These are phyloP conservation scores for Nipponacmea schrenckii DNA, from an alignment of 2,888 invertebrate genomes.

Conservation along the genomic window DNA sequence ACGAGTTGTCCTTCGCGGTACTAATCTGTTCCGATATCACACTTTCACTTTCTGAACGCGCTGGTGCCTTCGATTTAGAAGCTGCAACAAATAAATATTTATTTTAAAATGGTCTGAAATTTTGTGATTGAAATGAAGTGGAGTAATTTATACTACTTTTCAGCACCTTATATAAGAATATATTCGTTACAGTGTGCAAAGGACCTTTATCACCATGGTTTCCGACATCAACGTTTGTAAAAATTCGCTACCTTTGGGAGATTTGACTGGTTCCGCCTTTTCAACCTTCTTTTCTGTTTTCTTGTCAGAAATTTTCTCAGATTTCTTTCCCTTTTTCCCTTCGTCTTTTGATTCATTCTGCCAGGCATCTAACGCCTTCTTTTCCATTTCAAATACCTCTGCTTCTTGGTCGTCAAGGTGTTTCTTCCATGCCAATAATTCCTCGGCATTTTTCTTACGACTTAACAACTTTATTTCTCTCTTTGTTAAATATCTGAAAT, in stretches of 20 bases:
- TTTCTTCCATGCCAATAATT: constrained; percentile 65
- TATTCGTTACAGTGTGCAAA: no score
- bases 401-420: constrained; percentile 65
- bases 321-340: constrained; percentile 12
- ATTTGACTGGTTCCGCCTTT: neutral
- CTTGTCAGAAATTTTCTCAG: constrained; percentile 18
- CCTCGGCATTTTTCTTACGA: constrained; percentile 64
- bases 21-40: constrained; percentile 42
- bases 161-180: no score
- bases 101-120: no score
- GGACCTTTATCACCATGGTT: no score
- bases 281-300: constrained; percentile 19
- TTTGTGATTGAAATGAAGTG: no score
- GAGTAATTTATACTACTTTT: no score
- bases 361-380: constrained; percentile 54
- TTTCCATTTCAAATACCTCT: constrained; percentile 61
- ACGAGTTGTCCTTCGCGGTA: constrained; percentile 47
- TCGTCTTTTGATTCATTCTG: constrained; percentile 31
- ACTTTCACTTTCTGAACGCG: constrained; percentile 22
- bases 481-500: constrained; percentile 62
- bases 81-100: no score
- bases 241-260: no score
- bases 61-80: no score
- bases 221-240: no score
- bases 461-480: constrained; percentile 63